Percentiles rank a stretch among this genome's conserved stretches.
Evolutionary conservation across 2,888 invertebrate species (phyloP).

Genomic region (Mesoligia furuncula): DNA sequence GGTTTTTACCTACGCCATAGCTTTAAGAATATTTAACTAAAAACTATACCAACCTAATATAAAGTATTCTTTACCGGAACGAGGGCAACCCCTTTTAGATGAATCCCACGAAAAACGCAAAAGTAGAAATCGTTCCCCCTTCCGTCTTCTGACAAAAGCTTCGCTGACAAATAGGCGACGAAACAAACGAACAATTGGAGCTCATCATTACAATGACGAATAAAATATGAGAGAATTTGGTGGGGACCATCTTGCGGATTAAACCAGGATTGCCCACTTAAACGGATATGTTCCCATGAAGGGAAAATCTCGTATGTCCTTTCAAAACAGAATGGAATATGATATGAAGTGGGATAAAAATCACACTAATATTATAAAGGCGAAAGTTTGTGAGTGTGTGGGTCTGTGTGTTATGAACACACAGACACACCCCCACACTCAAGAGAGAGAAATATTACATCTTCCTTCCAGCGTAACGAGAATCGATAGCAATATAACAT

Average conservation of each 20-base stretch:
- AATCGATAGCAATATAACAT: too few species aligned
- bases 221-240: slow-evolving; percentile 54
- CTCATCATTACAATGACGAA: slow-evolving; percentile 49
- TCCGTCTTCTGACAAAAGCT: slow-evolving; percentile 28
- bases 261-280: slow-evolving; percentile 24
- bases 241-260: slow-evolving; percentile 15
- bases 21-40: not conserved
- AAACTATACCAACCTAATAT: not conserved
- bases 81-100: not conserved
- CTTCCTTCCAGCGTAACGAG: too few species aligned
- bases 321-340: slow-evolving; percentile 1
- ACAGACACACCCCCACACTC: too few species aligned
- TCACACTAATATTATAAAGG: too few species aligned
- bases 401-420: too few species aligned
- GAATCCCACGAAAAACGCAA: slow-evolving; percentile 3
- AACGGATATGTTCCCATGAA: not conserved
- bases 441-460: too few species aligned
- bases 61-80: not conserved
- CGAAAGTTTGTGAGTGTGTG: too few species aligned
- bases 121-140: not conserved
- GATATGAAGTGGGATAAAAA: not conserved
- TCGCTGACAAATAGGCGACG: slow-evolving; percentile 29
- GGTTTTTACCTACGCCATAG: not conserved
- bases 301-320: not conserved
- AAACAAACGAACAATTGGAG: slow-evolving; percentile 55